Evolutionary conservation across 2,888 invertebrate genomes (phyloP).

Genomic region (Campoplex capitator): DNA sequence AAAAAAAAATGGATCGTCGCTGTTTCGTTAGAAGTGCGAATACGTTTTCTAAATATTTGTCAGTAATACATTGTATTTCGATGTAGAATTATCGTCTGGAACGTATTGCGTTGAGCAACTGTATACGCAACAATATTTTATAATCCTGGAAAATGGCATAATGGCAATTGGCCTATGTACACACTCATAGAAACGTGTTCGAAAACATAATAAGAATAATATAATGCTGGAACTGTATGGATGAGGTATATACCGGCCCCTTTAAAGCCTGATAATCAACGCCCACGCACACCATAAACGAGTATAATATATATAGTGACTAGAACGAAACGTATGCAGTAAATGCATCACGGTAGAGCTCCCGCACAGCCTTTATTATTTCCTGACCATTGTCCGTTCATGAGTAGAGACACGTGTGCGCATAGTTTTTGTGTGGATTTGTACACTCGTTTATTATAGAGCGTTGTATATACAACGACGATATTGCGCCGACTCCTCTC

Average conservation of each 20-base stretch:
- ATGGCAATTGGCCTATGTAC: constrained; percentile 44
- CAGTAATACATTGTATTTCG: neutral
- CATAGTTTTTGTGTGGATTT: constrained; percentile 24
- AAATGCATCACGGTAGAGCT: constrained; percentile 52
- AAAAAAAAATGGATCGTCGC: too few species aligned
- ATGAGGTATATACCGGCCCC: constrained; percentile 10
- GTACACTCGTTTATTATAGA: constrained; percentile 39
- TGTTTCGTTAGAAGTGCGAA: too few species aligned
- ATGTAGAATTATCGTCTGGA: neutral
- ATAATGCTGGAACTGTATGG: constrained; percentile 15
- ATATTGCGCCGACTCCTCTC: neutral
- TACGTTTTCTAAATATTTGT: neutral
- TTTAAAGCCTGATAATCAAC: constrained; percentile 64
- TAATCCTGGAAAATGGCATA: constrained; percentile 57
- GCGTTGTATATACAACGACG: neutral
- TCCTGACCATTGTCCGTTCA: constrained; percentile 66
- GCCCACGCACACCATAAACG: constrained; percentile 57
- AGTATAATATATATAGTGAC: constrained; percentile 1
- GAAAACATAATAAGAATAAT: constrained; percentile 1
- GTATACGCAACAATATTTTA: constrained; percentile 46
- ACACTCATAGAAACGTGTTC: constrained; percentile 6
- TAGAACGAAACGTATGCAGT: constrained; percentile 16
- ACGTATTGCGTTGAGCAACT: neutral
- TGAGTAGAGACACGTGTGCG: constrained; percentile 60
- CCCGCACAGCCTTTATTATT: constrained; percentile 61